Conservation (phyloP, 2,113 vertebrate species). For the Nicator chloris region DNA sequence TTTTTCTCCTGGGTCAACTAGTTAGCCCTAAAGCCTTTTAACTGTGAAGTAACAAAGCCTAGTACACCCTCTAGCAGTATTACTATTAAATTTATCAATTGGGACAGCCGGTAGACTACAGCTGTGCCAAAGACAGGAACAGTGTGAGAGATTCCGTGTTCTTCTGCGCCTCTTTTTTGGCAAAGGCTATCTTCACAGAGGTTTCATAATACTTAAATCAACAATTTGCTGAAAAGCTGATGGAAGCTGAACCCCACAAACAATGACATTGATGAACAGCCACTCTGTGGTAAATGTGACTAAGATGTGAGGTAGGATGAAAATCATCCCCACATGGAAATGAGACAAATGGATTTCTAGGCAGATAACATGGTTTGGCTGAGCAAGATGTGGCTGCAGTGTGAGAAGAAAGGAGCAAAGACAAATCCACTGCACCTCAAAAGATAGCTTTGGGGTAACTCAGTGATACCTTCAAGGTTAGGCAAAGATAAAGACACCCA, state of each 20-base stretch:
- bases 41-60: neutral
- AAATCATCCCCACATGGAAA: neutral
- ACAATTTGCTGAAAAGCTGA: neutral
- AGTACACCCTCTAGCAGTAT: neutral
- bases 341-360: neutral
- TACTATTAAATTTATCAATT: neutral
- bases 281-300: accelerated
- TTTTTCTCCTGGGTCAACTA: neutral
- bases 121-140: neutral
- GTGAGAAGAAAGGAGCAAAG: neutral
- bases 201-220: neutral
- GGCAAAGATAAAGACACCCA: neutral
- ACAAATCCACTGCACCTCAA: neutral
- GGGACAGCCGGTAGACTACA: neutral
- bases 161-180: neutral
- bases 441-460: neutral
- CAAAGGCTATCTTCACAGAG: neutral
- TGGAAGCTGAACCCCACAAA: neutral
- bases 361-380: neutral
- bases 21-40: neutral
- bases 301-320: neutral
- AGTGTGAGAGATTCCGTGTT: neutral
- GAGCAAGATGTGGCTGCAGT: neutral
- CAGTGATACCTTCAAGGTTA: neutral
- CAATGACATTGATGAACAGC: neutral